Evolutionary conservation across 2,797 vertebrate genomes (phyloP).

Genomic region (Aythya fuligula): DNA sequence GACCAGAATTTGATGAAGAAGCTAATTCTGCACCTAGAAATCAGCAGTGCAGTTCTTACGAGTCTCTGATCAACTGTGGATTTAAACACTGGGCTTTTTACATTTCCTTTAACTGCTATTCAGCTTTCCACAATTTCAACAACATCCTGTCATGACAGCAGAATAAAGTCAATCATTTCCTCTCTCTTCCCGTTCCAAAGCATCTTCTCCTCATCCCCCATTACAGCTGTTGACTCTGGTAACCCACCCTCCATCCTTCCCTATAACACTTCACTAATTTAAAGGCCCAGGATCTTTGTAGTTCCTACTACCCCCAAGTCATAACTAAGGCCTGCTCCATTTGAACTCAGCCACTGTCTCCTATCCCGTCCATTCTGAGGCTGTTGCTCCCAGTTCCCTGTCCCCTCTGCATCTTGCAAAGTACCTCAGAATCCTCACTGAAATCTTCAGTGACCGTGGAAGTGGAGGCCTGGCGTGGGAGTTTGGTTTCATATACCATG

Average conservation of each 20-base stretch:
- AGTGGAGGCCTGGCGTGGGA: slow-evolving; percentile 86
- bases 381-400: neutral
- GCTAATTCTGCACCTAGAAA: neutral
- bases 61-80: neutral
- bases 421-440: slow-evolving; percentile 94
- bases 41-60: neutral
- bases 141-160: neutral
- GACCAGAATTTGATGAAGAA: neutral
- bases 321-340: neutral
- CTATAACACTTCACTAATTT: neutral
- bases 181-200: neutral
- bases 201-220: neutral
- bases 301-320: neutral
- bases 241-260: neutral
- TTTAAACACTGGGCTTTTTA: neutral
- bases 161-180: neutral
- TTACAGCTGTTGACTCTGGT: neutral
- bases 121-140: neutral
- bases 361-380: neutral
- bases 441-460: slow-evolving; percentile 88
- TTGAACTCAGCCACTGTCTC: neutral
- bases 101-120: neutral
- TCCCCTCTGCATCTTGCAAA: neutral
- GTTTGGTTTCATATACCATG: slow-evolving; percentile 97
- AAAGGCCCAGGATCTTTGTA: neutral